Evolutionary conservation across 2,113 vertebrate genomes (phyloP).

Genomic region (Epinephelus fuscoguttatus): DNA sequence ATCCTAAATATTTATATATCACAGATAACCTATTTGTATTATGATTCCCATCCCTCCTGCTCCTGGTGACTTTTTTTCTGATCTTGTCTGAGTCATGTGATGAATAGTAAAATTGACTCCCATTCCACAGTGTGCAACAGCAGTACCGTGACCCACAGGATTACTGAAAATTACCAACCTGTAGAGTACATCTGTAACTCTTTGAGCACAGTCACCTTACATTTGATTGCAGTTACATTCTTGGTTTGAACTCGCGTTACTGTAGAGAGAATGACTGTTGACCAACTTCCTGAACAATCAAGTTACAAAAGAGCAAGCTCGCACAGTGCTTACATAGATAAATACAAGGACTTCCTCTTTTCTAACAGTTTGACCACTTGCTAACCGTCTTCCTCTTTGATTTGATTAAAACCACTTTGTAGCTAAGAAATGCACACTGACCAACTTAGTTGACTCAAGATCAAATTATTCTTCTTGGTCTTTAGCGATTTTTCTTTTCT

Average conservation of each 20-base stretch:
- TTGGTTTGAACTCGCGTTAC: not conserved
- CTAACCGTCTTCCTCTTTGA: not conserved
- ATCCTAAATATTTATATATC: too few relatives aligned
- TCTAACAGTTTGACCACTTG: not conserved
- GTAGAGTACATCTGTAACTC: not conserved
- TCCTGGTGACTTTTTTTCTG: too few relatives aligned
- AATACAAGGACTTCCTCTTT: not conserved
- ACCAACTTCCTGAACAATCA: not conserved
- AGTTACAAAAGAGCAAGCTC: not conserved
- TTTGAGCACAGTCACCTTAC: not conserved
- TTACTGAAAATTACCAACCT: too few relatives aligned
- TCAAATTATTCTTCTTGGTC: not conserved
- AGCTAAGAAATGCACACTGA: not conserved
- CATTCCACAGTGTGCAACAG: too few relatives aligned
- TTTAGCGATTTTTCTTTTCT: not conserved
- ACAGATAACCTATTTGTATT: too few relatives aligned
- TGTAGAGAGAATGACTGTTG: not conserved
- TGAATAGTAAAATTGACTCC: too few relatives aligned
- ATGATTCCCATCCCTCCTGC: too few relatives aligned
- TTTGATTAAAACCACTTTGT: slow-evolving; percentile 23
- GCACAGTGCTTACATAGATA: not conserved
- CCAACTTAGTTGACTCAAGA: not conserved
- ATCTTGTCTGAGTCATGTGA: too few relatives aligned
- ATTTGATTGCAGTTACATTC: not conserved
- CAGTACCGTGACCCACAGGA: too few relatives aligned